Evolutionary conservation across 1,140 invertebrate species (phyloP).

Genomic region (Bombus confusus): DNA sequence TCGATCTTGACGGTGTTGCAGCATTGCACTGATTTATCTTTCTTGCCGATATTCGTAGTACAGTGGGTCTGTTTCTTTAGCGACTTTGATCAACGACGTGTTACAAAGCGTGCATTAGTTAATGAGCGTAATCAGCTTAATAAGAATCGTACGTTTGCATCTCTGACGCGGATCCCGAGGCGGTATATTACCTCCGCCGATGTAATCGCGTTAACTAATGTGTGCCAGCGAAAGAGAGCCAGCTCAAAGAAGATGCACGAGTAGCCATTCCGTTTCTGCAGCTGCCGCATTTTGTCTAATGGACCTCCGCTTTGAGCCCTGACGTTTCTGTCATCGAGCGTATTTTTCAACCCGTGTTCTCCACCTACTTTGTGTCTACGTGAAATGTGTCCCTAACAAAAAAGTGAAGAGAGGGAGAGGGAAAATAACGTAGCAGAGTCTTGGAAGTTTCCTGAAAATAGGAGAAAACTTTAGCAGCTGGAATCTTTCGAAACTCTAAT

Average conservation of each 20-base stretch:
- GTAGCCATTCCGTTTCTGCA: conserved; percentile 17
- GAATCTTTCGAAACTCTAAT: conserved; percentile 14
- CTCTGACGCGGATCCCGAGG: too few species aligned
- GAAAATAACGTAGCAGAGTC: not conserved
- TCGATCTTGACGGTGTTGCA: not conserved
- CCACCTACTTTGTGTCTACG: not conserved
- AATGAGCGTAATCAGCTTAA: conserved; percentile 33
- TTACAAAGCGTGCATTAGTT: conserved; percentile 21
- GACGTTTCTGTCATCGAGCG: not conserved
- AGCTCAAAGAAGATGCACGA: conserved; percentile 7
- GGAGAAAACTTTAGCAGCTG: not conserved
- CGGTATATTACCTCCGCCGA: not conserved
- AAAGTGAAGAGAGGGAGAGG: not conserved
- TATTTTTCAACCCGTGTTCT: not conserved
- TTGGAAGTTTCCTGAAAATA: not conserved
- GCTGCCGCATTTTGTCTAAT: conserved; percentile 17
- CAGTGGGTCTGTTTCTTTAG: not conserved
- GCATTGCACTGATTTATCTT: conserved; percentile 4
- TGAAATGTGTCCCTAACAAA: not conserved
- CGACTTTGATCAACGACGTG: conserved; percentile 23
- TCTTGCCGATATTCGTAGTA: not conserved
- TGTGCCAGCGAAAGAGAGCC: not conserved
- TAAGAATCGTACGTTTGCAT: conserved; percentile 27
- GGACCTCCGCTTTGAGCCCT: not conserved
- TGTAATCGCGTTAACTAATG: conserved; percentile 30